Percentiles rank a stretch among this genome's conserved stretches.
Evolutionary conservation across 2,888 invertebrate genomes (phyloP).

Genomic region (Craniophora ligustri): DNA sequence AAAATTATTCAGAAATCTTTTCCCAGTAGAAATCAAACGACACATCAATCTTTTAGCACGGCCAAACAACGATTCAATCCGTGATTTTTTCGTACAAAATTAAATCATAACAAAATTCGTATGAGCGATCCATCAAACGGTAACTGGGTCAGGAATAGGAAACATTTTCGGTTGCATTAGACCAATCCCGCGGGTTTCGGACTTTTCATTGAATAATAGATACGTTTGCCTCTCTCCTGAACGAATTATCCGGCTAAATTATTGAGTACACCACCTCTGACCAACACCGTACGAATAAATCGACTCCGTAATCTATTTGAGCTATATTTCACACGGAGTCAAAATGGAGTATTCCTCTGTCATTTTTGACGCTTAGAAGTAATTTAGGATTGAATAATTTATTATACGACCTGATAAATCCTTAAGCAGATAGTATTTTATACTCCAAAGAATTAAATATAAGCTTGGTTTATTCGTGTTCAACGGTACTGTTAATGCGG

Average conservation of each 20-base stretch:
- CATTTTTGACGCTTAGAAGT: constrained; percentile 54
- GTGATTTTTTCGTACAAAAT: constrained; percentile 52
- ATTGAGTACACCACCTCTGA: constrained; percentile 76
- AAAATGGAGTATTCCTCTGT: constrained; percentile 51
- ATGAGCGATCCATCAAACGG: constrained; percentile 60
- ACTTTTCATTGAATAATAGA: constrained; percentile 80
- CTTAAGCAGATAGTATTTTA: constrained; percentile 50
- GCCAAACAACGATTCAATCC: constrained; percentile 44
- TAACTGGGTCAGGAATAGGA: constrained; percentile 67
- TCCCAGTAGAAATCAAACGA: constrained; percentile 42
- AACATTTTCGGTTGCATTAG: constrained; percentile 73
- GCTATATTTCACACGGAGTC: constrained; percentile 31
- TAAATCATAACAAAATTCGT: constrained; percentile 53
- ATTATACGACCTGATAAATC: constrained; percentile 42
- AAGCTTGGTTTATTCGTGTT: constrained; percentile 35
- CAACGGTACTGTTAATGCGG: constrained; percentile 25
- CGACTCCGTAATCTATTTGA: constrained; percentile 60
- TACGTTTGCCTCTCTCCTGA: constrained; percentile 62
- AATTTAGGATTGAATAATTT: constrained; percentile 60
- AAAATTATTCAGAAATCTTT: constrained; percentile 15
- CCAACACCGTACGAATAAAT: constrained; percentile 70
- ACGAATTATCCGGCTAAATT: constrained; percentile 83
- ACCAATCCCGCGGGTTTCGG: constrained; percentile 67
- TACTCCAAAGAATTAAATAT: constrained; percentile 42
- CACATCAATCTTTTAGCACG: constrained; percentile 51